Evolutionary conservation across 2,113 vertebrate species (phyloP).

Genomic region (Mastomys coucha): DNA sequence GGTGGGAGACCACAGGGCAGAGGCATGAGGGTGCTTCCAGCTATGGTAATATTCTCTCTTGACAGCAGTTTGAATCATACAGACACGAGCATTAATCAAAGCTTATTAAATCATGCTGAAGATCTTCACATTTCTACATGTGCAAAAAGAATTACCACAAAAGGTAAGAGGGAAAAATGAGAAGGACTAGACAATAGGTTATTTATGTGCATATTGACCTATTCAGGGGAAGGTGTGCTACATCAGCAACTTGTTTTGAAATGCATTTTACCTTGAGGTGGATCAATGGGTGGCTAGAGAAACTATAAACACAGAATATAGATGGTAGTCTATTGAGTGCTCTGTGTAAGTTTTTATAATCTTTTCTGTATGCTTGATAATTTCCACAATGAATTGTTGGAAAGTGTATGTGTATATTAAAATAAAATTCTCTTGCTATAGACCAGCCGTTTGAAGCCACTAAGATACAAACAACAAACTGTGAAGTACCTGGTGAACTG

Average conservation of each 20-base stretch:
- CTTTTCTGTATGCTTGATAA: conserved; percentile 14
- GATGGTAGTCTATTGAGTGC: background rate
- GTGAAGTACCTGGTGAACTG: background rate
- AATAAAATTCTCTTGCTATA: background rate
- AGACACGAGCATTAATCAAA: background rate
- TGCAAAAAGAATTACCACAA: background rate
- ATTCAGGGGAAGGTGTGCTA: background rate
- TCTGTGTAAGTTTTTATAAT: background rate
- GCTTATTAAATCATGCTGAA: background rate
- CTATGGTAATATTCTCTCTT: background rate
- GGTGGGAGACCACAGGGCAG: background rate
- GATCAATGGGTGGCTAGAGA: background rate
- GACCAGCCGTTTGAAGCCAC: background rate
- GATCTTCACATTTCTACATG: background rate
- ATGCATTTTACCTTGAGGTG: background rate
- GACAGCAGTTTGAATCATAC: background rate
- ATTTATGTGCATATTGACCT: background rate
- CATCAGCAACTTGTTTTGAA: conserved; percentile 1
- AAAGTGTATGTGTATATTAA: background rate
- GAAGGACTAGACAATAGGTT: background rate
- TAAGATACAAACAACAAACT: background rate
- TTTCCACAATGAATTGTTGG: background rate
- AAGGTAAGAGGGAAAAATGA: background rate
- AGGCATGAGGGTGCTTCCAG: no score
- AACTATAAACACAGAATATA: background rate